Percentiles rank a stretch among this genome's conserved stretches.
Conservation (phyloP, 1,140 invertebrate species). For the Bicyclus anynana region DNA sequence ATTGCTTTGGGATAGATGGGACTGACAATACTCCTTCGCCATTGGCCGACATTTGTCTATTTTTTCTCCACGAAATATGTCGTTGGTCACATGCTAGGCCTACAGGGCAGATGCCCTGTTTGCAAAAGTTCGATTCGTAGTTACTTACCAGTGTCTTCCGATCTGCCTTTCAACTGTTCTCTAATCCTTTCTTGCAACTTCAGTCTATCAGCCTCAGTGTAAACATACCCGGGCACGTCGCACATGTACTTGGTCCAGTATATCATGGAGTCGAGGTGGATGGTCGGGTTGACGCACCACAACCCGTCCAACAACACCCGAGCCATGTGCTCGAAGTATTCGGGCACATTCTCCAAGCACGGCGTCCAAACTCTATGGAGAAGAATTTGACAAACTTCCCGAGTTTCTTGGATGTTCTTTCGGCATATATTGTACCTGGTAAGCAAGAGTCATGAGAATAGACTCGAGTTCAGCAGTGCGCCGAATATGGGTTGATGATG, state of each 20-base stretch:
- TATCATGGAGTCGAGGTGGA: slow-evolving; percentile 46
- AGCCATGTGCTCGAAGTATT: slow-evolving; percentile 73
- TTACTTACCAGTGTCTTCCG: slow-evolving; percentile 45
- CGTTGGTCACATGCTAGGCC: too few relatives aligned
- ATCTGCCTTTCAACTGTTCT: slow-evolving; percentile 39
- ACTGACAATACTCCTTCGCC: too few relatives aligned
- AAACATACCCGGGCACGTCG: slow-evolving; percentile 62
- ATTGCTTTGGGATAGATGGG: too few relatives aligned
- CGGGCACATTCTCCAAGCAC: slow-evolving; percentile 59
- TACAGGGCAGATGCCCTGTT: too few relatives aligned
- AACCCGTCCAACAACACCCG: slow-evolving; percentile 66
- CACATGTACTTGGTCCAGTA: slow-evolving; percentile 49
- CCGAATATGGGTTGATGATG: not conserved
- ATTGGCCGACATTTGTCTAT: too few relatives aligned
- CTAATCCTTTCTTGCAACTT: slow-evolving; percentile 33
- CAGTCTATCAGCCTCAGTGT: slow-evolving; percentile 47
- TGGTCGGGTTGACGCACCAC: slow-evolving; percentile 62
- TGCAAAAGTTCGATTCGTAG: too few relatives aligned
- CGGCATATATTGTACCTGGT: slow-evolving; percentile 79
- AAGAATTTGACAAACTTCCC: slow-evolving; percentile 58
- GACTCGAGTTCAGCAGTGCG: too few relatives aligned
- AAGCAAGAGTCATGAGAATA: not conserved
- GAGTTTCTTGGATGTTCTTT: slow-evolving; percentile 63
- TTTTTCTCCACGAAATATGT: too few relatives aligned
- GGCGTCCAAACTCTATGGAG: slow-evolving; percentile 61